Conservation (phyloP, 2,888 invertebrate species). For the Apeira syringaria region DNA sequence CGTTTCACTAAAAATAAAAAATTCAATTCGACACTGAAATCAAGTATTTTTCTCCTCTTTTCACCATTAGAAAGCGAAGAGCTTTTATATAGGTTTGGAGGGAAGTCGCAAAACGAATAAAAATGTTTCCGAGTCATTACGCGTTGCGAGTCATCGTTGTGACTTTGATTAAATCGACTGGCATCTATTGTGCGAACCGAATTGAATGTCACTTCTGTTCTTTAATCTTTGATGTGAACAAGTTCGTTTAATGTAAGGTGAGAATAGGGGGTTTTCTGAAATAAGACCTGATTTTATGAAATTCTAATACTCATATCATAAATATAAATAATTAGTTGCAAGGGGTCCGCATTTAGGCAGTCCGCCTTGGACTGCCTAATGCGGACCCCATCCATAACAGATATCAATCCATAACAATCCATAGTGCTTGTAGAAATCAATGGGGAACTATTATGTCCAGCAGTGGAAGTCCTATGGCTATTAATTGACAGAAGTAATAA, state of each 20-base stretch:
- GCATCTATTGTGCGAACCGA: constrained; percentile 10
- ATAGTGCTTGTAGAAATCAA: no score
- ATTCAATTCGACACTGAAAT: constrained; percentile 31
- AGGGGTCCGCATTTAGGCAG: no score
- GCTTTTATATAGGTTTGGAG: constrained; percentile 25
- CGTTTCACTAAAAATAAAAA: constrained; percentile 37
- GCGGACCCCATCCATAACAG: no score
- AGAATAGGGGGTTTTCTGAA: no score
- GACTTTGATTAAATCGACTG: constrained; percentile 23
- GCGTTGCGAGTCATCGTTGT: constrained; percentile 10
- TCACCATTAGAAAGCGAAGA: constrained; percentile 23
- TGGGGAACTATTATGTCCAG: no score
- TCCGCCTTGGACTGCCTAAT: no score
- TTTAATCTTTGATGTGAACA: background rate
- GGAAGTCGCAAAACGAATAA: constrained; percentile 27
- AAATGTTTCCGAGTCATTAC: constrained; percentile 32
- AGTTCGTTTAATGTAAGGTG: background rate
- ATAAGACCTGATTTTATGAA: no score
- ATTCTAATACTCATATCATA: no score
- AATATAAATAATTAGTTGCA: no score
- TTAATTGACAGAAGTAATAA: no score
- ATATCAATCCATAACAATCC: no score
- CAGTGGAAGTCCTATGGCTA: no score
- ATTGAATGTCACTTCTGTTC: background rate
- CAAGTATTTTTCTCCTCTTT: constrained; percentile 34